Evolutionary conservation across 1,140 invertebrate genomes (phyloP).

Genomic region (Drosophila simulans): DNA sequence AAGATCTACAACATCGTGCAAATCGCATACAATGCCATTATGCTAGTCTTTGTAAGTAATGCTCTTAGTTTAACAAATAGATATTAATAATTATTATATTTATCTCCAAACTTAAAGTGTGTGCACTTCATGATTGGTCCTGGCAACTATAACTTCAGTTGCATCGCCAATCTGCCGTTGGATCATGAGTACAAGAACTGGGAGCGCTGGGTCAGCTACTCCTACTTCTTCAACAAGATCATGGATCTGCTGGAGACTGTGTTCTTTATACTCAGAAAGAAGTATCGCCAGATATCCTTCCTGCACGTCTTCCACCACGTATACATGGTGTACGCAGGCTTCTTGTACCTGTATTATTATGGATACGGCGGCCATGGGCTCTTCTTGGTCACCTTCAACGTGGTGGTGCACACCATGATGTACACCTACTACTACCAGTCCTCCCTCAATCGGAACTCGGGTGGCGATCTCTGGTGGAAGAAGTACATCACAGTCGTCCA

Average conservation of each 20-base stretch:
- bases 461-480: constrained; percentile 37
- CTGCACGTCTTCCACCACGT: constrained; percentile 86
- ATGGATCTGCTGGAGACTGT: constrained; percentile 58
- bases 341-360: constrained; percentile 22
- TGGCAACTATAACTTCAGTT: constrained; percentile 38
- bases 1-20: constrained; percentile 92
- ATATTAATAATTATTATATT: too few relatives aligned
- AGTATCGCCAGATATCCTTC: constrained; percentile 46
- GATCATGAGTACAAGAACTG: constrained; percentile 40
- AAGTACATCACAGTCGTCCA: constrained; percentile 44
- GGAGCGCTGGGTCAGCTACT: constrained; percentile 40
- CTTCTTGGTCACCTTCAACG: constrained; percentile 27
- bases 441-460: background rate
- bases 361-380: constrained; percentile 87
- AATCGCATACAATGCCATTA: constrained; percentile 69
- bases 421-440: constrained; percentile 42
- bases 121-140: constrained; percentile 22
- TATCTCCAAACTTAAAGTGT: background rate
- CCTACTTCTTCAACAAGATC: constrained; percentile 54
- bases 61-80: too few relatives aligned
- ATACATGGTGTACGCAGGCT: constrained; percentile 62
- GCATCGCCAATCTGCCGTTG: constrained; percentile 28
- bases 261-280: constrained; percentile 64
- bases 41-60: constrained; percentile 15
- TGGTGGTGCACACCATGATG: constrained; percentile 32